These are phyloP conservation scores for Sicus ferrugineus DNA, from an alignment of 2,888 invertebrate genomes.

Conservation along the genomic window DNA sequence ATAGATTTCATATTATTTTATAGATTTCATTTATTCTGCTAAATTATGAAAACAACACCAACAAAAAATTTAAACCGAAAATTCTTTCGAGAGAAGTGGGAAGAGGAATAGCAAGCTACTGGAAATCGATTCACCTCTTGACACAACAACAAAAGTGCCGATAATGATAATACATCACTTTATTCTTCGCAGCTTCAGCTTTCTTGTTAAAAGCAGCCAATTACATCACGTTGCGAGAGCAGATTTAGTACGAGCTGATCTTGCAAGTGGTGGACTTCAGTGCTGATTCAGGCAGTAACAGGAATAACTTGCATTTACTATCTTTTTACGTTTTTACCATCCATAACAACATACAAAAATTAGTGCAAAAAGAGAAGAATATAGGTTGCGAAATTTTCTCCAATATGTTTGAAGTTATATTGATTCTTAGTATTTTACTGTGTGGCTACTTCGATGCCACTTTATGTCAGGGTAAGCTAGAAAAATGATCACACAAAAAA, in stretches of 20 bases:
- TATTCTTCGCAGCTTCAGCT: background rate
- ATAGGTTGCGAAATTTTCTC: background rate
- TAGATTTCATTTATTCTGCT: no score
- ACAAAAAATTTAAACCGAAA: background rate
- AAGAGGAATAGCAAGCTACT: constrained; percentile 10
- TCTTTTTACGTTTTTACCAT: no score
- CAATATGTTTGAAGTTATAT: background rate
- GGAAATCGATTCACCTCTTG: constrained; percentile 8
- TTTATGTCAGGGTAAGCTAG: constrained; percentile 10
- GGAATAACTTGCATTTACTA: no score
- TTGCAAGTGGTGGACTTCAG: background rate
- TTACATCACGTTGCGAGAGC: no score
- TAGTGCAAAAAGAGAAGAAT: background rate
- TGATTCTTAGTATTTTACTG: background rate
- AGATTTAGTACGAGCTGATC: background rate
- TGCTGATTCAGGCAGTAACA: no score
- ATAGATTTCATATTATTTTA: no score
- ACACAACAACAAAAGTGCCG: background rate
- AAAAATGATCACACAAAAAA: background rate
- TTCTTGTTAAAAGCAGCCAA: no score
- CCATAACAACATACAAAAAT: no score
- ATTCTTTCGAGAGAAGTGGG: constrained; percentile 14
- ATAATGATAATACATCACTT: background rate
- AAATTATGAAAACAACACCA: no score
- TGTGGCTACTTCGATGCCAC: background rate